Evolutionary conservation across 2,888 invertebrate genomes (phyloP), one percentile per base, ranked within the genome.

Genomic region (Microplitis deprimator): DNA sequence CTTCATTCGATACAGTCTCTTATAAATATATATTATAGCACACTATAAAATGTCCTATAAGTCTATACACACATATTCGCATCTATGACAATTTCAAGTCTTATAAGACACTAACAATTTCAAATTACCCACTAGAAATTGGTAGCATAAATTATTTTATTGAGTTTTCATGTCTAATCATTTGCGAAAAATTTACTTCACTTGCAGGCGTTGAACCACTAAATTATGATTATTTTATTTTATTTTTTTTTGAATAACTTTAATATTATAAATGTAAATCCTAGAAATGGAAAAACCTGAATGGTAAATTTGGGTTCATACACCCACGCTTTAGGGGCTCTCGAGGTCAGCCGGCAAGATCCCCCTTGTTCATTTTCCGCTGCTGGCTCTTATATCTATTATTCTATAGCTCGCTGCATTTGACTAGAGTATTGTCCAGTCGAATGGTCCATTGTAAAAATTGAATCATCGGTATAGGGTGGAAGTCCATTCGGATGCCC

Each of bases 401-500:
- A 79, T 78, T 77, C 64, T 41, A 78, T 69, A 80, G 74, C 80
- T 79, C 82, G 78, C 80, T 85, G 86, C 85, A 84, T 87, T 88
- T 89, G 88, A 89, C 88, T 88, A 80, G 79, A 81, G 86, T 83
- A 89, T 89, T 89, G 89, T 89, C 83, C 84, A 80, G 76, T 73
- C 80, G 83, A 85, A 86, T 84, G 83, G 85, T 78, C 89, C 84
- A 89, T 89, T 89, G 89, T 89, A 85, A 84, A 29, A 85, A 87
- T 89, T 87, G 88, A 89, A 89, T 89, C 89, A 88, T 88, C 86
- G 86, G 81, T 13, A 13, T 77, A 73, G 81, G 80, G 79, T 81
- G 82, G 83, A 87, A 75, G 68, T 82, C 86, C 87, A 87, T 87
- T 88, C 85, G 83, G 83, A 85, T 85, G 85, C 84, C 84, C 87